These are phyloP conservation scores for Illadopsis cleaveri DNA, from an alignment of 2,113 vertebrate genomes.

Conservation along the genomic window DNA sequence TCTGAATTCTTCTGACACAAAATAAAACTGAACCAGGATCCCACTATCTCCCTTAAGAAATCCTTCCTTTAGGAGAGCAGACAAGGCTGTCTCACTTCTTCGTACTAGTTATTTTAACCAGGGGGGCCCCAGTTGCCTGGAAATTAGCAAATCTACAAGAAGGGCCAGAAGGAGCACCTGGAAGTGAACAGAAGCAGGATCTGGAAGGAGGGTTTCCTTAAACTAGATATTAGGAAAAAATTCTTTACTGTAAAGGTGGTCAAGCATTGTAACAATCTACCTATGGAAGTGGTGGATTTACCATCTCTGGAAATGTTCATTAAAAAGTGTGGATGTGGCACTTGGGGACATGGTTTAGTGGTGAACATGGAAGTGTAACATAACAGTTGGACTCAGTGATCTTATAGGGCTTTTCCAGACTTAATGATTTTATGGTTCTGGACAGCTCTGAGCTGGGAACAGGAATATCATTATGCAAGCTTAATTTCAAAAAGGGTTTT, in stretches of 20 bases:
- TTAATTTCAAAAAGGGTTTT: not conserved
- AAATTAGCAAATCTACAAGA: not conserved
- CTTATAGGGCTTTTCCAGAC: not conserved
- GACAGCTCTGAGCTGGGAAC: not conserved
- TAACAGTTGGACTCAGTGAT: not conserved
- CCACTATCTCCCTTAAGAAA: not conserved
- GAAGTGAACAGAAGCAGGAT: not conserved
- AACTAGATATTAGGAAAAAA: not conserved
- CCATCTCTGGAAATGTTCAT: not conserved
- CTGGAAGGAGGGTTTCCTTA: not conserved
- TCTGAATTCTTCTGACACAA: not conserved
- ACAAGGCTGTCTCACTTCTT: not conserved
- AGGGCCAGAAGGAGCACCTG: not conserved
- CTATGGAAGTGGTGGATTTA: not conserved
- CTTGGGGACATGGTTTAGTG: not conserved
- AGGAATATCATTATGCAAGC: not conserved
- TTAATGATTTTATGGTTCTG: not conserved
- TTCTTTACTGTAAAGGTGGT: not conserved
- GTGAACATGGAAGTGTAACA: not conserved
- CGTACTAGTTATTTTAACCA: not conserved
- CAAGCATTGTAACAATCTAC: not conserved
- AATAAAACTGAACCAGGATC: not conserved
- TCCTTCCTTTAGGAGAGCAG: not conserved
- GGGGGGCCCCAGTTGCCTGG: not conserved
- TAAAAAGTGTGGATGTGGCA: not conserved